Percentiles rank a stretch among this genome's conserved stretches.
phyloP scores from a whole-genome alignment of 1,140 invertebrate species.

The Onthophagus taurus region DNA sequence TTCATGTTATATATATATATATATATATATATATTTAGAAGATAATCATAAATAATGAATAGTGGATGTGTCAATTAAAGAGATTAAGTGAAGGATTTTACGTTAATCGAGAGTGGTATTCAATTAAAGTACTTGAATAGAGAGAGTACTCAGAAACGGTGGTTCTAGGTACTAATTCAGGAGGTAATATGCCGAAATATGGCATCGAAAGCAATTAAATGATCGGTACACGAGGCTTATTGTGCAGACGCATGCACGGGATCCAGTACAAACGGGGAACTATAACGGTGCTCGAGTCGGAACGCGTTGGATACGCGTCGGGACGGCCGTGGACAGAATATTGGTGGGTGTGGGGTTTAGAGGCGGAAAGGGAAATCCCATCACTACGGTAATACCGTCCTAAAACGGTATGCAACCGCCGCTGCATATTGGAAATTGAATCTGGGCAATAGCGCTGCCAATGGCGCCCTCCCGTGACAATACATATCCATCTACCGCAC shows the following conservation, averaged over 20 bases:
- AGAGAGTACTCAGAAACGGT: not conserved
- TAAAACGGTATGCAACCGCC: slow-evolving; percentile 22
- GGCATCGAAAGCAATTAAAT: slow-evolving; percentile 24
- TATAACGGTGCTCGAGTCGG: slow-evolving; percentile 16
- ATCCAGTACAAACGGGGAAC: slow-evolving; percentile 19
- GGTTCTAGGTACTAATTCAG: slow-evolving; percentile 11
- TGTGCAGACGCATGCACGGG: slow-evolving; percentile 16
- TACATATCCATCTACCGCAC: slow-evolving; percentile 27
- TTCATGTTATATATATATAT: no score
- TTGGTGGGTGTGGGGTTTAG: slow-evolving; percentile 5
- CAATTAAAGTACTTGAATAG: slow-evolving; percentile 21
- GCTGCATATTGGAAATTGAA: slow-evolving; percentile 35
- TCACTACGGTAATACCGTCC: slow-evolving; percentile 21
- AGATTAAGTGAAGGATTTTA: slow-evolving; percentile 6
- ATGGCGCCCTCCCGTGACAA: slow-evolving; percentile 29
- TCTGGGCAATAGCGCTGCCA: slow-evolving; percentile 29
- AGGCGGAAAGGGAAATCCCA: slow-evolving; percentile 21
- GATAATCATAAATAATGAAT: no score
- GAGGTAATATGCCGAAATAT: slow-evolving; percentile 18
- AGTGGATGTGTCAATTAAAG: not conserved
- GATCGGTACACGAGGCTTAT: slow-evolving; percentile 17
- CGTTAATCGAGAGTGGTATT: slow-evolving; percentile 26
- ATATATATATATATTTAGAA: no score
- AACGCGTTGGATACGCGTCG: slow-evolving; percentile 15
- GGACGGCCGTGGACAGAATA: not conserved